Conservation (phyloP, 2,113 vertebrate species). For the Xyrauchen texanus region DNA sequence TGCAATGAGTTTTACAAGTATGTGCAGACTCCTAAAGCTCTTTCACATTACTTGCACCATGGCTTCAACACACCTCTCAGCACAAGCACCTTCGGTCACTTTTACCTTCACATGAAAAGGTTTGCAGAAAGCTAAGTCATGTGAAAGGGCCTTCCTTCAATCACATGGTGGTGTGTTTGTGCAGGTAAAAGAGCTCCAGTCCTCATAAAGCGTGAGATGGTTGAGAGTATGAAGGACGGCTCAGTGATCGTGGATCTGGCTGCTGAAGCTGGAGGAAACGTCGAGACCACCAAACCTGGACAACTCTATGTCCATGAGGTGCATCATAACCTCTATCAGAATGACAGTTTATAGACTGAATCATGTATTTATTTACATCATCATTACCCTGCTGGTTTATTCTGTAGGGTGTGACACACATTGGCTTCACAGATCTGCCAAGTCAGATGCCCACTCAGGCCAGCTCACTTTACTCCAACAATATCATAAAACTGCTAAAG, state of each 20-base stretch:
- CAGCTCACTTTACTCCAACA: constrained; percentile 85
- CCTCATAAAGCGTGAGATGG: constrained; percentile 70
- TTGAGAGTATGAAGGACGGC: constrained; percentile 69
- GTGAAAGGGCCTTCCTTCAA: too few relatives aligned
- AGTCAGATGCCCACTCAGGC: constrained; percentile 83
- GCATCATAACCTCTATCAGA: constrained; percentile 48
- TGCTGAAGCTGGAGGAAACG: constrained; percentile 72
- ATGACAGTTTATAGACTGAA: too few relatives aligned
- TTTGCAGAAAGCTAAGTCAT: too few relatives aligned
- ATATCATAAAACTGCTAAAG: constrained; percentile 86
- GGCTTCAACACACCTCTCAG: too few relatives aligned
- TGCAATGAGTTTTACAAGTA: too few relatives aligned
- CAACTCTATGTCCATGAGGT: constrained; percentile 66
- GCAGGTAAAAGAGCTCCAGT: constrained; percentile 66
- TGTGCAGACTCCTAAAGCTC: too few relatives aligned
- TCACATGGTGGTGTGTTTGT: background rate
- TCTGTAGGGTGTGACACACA: constrained; percentile 81
- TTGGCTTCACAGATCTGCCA: constrained; percentile 81
- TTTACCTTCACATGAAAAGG: too few relatives aligned
- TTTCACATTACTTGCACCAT: too few relatives aligned
- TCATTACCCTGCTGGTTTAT: background rate
- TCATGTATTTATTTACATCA: background rate
- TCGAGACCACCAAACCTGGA: constrained; percentile 71
- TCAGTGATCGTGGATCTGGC: constrained; percentile 75
- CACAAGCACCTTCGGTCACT: too few relatives aligned